A percentile compares a stretch with the other conserved stretches of the same genome.
These are phyloP conservation scores for Gambusia affinis DNA, from an alignment of 2,113 vertebrate species.

Conservation along the genomic window DNA sequence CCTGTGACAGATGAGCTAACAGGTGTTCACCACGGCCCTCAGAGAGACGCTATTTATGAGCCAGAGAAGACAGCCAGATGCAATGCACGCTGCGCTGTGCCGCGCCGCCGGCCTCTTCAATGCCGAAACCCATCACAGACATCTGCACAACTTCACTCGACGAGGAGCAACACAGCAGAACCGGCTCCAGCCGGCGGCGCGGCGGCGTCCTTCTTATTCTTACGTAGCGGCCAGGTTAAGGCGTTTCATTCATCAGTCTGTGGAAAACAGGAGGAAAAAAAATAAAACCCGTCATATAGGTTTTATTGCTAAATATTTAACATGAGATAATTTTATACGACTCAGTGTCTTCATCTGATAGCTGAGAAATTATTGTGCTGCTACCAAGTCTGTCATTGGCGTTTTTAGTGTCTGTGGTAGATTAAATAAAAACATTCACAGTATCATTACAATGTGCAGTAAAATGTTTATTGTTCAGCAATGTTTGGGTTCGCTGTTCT, in stretches of 20 bases:
- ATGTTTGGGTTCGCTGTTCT: too few relatives aligned
- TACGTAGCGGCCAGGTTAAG: neutral
- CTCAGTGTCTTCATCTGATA: neutral
- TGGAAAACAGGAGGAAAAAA: neutral
- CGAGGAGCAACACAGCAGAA: conserved; percentile 21
- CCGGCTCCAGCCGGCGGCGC: neutral
- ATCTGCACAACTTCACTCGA: conserved; percentile 48
- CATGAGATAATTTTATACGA: neutral
- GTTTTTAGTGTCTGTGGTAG: neutral
- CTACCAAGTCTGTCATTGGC: neutral
- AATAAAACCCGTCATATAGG: neutral
- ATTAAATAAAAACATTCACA: neutral
- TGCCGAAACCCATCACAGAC: conserved; percentile 47
- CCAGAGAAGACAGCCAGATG: conserved; percentile 75
- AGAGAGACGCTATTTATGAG: conserved; percentile 77
- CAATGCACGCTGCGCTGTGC: conserved; percentile 45
- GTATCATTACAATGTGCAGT: neutral
- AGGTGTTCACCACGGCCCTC: conserved; percentile 75
- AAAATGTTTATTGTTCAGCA: too few relatives aligned
- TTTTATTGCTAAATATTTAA: conserved; percentile 1
- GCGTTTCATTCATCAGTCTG: conserved; percentile 4
- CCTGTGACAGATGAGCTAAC: conserved; percentile 78
- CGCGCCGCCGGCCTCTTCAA: conserved; percentile 28
- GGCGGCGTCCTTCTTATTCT: neutral
- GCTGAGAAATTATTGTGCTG: neutral